Evolutionary conservation across 2,113 vertebrate genomes (phyloP).

Genomic region (Bungarus multicinctus): DNA sequence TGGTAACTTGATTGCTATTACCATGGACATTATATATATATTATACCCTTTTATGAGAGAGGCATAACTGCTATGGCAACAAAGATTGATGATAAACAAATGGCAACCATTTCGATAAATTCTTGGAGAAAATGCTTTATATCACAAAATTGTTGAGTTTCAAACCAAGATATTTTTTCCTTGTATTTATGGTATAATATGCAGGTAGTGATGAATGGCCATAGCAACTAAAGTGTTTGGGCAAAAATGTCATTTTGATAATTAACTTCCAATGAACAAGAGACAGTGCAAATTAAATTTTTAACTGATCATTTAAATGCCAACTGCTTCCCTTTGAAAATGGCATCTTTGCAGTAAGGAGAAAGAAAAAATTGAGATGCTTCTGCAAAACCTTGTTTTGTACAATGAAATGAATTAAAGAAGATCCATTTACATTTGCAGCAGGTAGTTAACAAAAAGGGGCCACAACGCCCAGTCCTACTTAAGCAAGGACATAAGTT

Average conservation of each 20-base stretch:
- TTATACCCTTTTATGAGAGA: neutral
- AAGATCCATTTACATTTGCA: neutral
- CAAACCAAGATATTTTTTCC: neutral
- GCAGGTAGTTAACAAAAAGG: neutral
- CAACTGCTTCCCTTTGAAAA: neutral
- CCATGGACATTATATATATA: neutral
- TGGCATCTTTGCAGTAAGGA: neutral
- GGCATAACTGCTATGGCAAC: neutral
- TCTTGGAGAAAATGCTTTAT: neutral
- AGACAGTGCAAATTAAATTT: neutral
- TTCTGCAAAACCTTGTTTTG: neutral
- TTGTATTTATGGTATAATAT: neutral
- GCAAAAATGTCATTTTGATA: neutral
- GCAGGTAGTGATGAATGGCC: neutral
- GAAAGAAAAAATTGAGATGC: neutral
- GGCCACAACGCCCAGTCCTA: neutral
- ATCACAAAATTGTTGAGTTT: neutral
- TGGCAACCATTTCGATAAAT: neutral
- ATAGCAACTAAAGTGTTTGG: neutral
- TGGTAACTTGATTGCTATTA: neutral
- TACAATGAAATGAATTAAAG: neutral
- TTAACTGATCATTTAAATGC: neutral
- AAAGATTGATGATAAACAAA: neutral
- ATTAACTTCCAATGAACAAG: neutral
- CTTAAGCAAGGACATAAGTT: constrained; percentile 11